Evolutionary conservation across 2,113 vertebrate genomes (phyloP), one percentile per base, ranked within the genome.

Genomic region (Lepisosteus oculatus): DNA sequence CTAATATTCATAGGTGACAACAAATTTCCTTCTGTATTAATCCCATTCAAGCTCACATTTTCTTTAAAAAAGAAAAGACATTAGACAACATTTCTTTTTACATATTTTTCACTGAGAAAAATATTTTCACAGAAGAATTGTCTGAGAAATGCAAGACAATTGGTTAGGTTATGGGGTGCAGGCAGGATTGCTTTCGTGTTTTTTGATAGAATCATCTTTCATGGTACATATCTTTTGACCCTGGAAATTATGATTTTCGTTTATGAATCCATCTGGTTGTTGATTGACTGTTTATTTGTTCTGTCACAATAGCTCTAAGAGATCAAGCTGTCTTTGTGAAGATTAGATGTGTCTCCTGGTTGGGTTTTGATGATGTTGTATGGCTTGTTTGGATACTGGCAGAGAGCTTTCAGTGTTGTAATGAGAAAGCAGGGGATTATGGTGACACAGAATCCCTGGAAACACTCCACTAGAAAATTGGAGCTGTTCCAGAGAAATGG

Each of bases 401-500:
- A 62, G 2, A 51, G 43, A 61, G 55, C 63, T 79, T 84, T 76
- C 63, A 70, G n/a, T 3, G 0, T 71, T 17, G 67, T 77, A 11
- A 68, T 69, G 55, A 14, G 4, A 77, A 74, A 68, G 13, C 70
- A 61, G 62, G 80, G 76, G 78, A 73, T 83, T 69, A 63, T 61
- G 57, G 47, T n/a, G 72, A 63, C 71, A 74, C 29, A 68, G 55
- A 75, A 63, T 55, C 79, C 3, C 71, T 78, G 81, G 83, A 79
- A 72, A 67, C 55, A 74, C 71, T 71, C 72, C 74, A 85, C 54
- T 70, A 81, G 78, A 86, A 81, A 64, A 73, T 56, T 77, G 71
- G 78, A 71, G 14, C 1, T 65, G 80, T 77, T 85, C 81, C 80
- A 78, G 77, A 73, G 81, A 72, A 80, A 70, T 15, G 69, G 70